phyloP scores from a whole-genome alignment of 2,113 vertebrate species.

The Pteropus alecto region DNA sequence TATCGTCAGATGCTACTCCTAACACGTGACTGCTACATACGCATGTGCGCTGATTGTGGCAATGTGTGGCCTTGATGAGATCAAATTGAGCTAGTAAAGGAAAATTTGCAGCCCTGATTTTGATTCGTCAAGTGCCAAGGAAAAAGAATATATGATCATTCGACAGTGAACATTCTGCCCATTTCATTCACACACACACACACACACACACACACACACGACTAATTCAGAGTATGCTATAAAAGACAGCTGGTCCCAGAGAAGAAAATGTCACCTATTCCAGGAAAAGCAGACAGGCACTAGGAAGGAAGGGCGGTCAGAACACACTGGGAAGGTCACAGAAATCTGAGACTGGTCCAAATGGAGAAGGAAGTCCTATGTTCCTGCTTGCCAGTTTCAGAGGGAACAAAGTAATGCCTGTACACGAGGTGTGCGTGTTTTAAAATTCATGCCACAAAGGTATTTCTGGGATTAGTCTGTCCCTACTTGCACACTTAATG shows the following conservation, averaged over 20 bases:
- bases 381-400: neutral
- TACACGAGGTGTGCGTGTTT: no score
- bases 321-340: fast-evolving
- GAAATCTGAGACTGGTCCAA: neutral
- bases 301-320: neutral
- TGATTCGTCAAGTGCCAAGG: neutral
- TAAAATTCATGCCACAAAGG: neutral
- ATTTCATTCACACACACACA: no score
- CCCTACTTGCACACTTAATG: neutral
- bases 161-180: neutral
- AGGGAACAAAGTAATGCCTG: neutral
- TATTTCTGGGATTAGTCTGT: neutral
- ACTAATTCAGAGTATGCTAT: neutral
- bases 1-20: neutral
- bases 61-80: neutral
- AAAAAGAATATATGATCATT: no score
- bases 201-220: neutral
- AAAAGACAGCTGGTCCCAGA: neutral
- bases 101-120: neutral
- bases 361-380: neutral
- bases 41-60: neutral
- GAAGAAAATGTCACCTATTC: neutral
- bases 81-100: neutral
- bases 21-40: neutral
- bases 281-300: neutral